Evolutionary conservation across 2,113 vertebrate genomes (phyloP).

Genomic region (Bubo bubo): DNA sequence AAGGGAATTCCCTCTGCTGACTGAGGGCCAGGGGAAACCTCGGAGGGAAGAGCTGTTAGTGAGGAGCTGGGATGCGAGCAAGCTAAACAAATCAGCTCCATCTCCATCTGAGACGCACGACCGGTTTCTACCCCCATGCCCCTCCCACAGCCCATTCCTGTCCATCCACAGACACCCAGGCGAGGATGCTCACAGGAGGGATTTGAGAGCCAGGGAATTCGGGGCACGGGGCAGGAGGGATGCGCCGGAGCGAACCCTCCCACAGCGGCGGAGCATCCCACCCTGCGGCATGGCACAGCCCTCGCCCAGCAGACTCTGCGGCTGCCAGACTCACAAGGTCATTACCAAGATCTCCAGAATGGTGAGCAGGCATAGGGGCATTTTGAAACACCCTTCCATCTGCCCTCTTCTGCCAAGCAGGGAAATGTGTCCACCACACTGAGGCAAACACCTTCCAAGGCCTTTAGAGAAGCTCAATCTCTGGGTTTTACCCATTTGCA

Average conservation of each 20-base stretch:
- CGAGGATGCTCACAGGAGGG: fast-evolving
- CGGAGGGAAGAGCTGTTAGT: not conserved
- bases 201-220: not conserved
- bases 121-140: fast-evolving
- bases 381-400: not conserved
- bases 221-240: fast-evolving
- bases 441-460: not conserved
- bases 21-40: conserved; percentile 12
- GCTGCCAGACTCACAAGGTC: not conserved
- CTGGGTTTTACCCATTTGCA: not conserved
- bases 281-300: not conserved
- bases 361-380: fast-evolving
- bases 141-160: not conserved
- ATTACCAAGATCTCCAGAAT: not conserved
- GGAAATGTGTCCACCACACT: fast-evolving
- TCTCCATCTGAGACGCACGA: not conserved
- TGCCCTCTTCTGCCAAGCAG: not conserved
- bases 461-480: not conserved
- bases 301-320: fast-evolving
- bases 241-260: not conserved
- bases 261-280: not conserved
- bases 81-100: not conserved
- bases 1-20: conserved; percentile 40
- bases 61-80: not conserved
- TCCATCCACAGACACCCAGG: not conserved